Conservation (phyloP, 2,888 invertebrate species). For the Drosophila lutescens region DNA sequence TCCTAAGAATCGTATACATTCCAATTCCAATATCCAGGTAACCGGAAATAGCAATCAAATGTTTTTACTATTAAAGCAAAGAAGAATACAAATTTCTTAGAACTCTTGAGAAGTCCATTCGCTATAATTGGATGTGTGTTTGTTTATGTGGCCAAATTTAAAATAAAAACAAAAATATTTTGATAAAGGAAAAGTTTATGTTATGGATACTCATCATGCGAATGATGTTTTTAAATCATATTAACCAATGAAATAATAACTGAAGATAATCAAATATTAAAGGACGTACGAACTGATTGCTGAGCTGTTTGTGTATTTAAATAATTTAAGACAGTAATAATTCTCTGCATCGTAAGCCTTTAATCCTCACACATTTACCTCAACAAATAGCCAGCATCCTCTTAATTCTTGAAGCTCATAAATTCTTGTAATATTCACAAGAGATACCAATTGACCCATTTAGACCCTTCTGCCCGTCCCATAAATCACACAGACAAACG, state of each 20-base stretch:
- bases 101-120: not conserved
- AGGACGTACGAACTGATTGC: not conserved
- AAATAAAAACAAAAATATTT: too few species aligned
- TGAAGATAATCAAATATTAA: too few species aligned
- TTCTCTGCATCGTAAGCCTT: not conserved
- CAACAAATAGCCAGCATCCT: not conserved
- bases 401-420: constrained; percentile 11
- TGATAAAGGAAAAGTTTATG: not conserved
- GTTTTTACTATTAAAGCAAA: not conserved
- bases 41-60: not conserved
- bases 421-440: constrained; percentile 26
- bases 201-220: not conserved
- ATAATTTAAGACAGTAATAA: not conserved
- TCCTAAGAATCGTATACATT: not conserved
- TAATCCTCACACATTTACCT: constrained; percentile 5
- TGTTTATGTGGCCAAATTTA: not conserved
- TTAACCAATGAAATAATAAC: not conserved
- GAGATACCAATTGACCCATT: constrained; percentile 39
- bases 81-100: not conserved
- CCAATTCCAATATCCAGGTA: not conserved
- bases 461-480: constrained; percentile 8
- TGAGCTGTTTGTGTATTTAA: not conserved
- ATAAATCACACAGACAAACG: constrained; percentile 40
- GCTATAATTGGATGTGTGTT: not conserved
- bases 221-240: too few species aligned